These are phyloP conservation scores for Ophion obscuratus DNA, from an alignment of 2,888 invertebrate species.

Conservation along the genomic window DNA sequence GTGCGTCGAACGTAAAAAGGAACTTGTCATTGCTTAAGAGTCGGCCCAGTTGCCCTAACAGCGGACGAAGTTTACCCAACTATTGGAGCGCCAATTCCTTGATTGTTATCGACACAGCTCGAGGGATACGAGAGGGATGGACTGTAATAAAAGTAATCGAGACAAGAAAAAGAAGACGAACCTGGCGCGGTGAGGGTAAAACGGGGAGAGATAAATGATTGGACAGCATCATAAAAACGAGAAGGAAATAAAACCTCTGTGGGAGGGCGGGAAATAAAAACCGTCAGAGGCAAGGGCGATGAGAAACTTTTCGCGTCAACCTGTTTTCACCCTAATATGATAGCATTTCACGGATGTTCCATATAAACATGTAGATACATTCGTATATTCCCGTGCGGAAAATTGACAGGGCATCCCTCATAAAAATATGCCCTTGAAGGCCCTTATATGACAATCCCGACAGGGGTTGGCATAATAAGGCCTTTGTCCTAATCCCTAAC, in stretches of 20 bases:
- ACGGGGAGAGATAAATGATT: slow-evolving; percentile 14
- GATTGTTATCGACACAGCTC: slow-evolving; percentile 8
- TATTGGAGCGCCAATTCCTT: slow-evolving; percentile 14
- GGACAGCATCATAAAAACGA: slow-evolving; percentile 7
- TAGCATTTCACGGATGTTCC: not conserved
- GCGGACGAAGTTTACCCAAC: not conserved
- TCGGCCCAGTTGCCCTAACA: not conserved
- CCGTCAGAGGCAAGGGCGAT: not conserved
- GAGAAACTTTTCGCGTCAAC: not conserved
- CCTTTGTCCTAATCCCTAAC: no score
- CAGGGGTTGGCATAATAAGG: no score
- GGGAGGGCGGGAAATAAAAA: not conserved
- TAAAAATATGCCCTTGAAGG: no score
- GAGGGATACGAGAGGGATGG: not conserved
- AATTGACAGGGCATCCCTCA: no score
- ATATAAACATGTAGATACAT: not conserved
- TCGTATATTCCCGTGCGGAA: not conserved
- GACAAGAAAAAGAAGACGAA: not conserved
- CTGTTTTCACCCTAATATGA: not conserved
- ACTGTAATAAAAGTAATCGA: not conserved
- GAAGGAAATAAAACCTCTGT: not conserved
- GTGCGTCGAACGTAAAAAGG: not conserved
- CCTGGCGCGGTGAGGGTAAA: not conserved
- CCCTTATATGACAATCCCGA: no score
- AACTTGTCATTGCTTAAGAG: not conserved